Conservation (phyloP, 1,140 invertebrate genomes). For the Sarcophaga bullata region DNA sequence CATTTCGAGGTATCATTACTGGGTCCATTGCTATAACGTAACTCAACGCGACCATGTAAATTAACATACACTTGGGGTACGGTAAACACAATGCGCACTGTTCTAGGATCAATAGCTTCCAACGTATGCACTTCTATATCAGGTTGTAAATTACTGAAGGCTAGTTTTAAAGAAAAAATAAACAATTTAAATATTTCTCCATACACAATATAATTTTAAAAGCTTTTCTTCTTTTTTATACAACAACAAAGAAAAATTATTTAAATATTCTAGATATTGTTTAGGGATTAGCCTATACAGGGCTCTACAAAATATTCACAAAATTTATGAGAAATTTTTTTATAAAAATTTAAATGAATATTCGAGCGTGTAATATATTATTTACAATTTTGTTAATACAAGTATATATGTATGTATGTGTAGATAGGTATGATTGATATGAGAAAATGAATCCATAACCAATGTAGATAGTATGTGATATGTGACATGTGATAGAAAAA, state of each 20-base stretch:
- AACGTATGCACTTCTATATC: constrained; percentile 73
- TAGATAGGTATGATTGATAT: not conserved
- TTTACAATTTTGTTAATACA: not conserved
- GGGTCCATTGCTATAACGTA: constrained; percentile 81
- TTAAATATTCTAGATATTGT: not conserved
- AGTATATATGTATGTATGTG: not conserved
- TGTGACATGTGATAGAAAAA: too few species aligned
- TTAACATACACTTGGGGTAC: constrained; percentile 85
- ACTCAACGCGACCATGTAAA: constrained; percentile 82
- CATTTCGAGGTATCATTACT: constrained; percentile 77
- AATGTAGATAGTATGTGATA: not conserved
- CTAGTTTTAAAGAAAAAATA: constrained; percentile 42
- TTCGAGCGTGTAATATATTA: constrained; percentile 4
- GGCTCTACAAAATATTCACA: not conserved
- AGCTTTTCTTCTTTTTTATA: too few species aligned
- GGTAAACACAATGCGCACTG: constrained; percentile 82
- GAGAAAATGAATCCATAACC: constrained; percentile 9
- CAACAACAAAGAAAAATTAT: not conserved
- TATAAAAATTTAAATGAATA: not conserved
- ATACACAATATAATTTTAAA: too few species aligned
- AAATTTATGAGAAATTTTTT: not conserved
- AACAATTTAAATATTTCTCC: not conserved
- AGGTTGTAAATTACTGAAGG: constrained; percentile 55
- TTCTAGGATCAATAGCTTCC: constrained; percentile 80
- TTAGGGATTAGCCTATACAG: not conserved